Evolutionary conservation across 2,888 invertebrate genomes (phyloP), one percentile per base, ranked within the genome.

Genomic region (Eupithecia insigniata): DNA sequence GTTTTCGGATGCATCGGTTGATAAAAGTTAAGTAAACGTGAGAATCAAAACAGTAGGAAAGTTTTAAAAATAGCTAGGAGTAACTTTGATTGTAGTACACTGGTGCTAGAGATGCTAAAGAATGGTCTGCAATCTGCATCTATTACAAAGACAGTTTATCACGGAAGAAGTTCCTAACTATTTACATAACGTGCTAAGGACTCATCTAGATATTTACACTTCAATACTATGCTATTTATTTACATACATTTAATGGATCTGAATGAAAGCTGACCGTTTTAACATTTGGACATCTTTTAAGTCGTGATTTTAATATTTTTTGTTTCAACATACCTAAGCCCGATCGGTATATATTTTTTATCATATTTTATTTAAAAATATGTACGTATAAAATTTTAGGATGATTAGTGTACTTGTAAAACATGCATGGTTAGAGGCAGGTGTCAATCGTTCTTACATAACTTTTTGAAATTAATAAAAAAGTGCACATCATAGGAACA

Each of bases 1-100:
- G 91, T 89, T 84, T 87, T 90, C 88, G 88, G 90, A 90, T 91
- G 90, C 91, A 91, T 87, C 89, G 87, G 87, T 85, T 87, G 85
- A 83, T 87, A 87, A 83, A 85, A 84, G 86, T 85, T 75, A 84
- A 83, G 81, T 82, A 68, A 76, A 78, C 78, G 78, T 78, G 78
- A 74, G 70, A 77, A 80, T 82, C 81, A 83, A 82, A 83, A 81
- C 81, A 81, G 80, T 79, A 82, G 67, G 62, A 74, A 80, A 81
- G 81, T 83, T 81, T 81, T 79, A 82, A 83, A 82, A 81, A 72
- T 65, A 22, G 79, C 83, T 84, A 84, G 79, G 79, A 75, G 73
- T 77, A 73, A 73, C 61, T 80, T 81, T 81, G 83, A 82, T 78
- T 79, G 79, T 81, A 80, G 79, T 81, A 80, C 80, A 82, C 79